These are phyloP conservation scores for Ctenopoma kingsleyae DNA, from an alignment of 2,797 vertebrate genomes.

Conservation along the genomic window DNA sequence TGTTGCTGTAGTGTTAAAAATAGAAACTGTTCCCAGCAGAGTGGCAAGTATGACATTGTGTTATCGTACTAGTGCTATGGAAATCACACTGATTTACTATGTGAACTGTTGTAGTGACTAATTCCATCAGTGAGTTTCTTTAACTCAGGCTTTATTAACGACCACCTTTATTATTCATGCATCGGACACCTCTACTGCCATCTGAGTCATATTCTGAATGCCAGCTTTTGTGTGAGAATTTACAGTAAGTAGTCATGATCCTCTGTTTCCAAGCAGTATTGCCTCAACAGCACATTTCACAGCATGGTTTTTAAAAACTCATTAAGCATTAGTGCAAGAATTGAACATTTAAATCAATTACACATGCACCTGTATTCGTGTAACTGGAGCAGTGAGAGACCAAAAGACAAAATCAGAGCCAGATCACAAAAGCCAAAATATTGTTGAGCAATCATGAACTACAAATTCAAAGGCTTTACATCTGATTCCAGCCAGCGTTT, in stretches of 20 bases:
- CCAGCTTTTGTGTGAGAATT: not conserved
- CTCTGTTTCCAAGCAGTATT: constrained; percentile 37
- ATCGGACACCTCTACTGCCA: not conserved
- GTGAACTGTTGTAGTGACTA: not conserved
- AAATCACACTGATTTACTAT: not conserved
- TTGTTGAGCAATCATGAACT: not conserved
- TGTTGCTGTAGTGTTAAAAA: too few relatives aligned
- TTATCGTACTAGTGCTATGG: not conserved
- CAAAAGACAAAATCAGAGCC: constrained; percentile 10
- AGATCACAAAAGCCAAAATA: constrained; percentile 17
- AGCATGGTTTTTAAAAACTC: constrained; percentile 29
- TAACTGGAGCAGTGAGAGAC: constrained; percentile 26
- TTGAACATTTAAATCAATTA: constrained; percentile 30
- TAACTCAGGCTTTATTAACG: not conserved
- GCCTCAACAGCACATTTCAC: constrained; percentile 49
- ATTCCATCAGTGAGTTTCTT: not conserved
- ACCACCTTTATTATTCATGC: not conserved
- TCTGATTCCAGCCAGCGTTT: not conserved
- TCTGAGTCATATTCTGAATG: not conserved
- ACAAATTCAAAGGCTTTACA: constrained; percentile 6
- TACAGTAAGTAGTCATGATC: constrained; percentile 10
- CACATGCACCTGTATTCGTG: constrained; percentile 31
- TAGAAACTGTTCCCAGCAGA: not conserved
- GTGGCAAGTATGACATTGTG: not conserved
- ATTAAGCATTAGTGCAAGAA: constrained; percentile 33